phyloP scores from a whole-genome alignment of 2,888 invertebrate species.

The Patella ulyssiponensis region DNA sequence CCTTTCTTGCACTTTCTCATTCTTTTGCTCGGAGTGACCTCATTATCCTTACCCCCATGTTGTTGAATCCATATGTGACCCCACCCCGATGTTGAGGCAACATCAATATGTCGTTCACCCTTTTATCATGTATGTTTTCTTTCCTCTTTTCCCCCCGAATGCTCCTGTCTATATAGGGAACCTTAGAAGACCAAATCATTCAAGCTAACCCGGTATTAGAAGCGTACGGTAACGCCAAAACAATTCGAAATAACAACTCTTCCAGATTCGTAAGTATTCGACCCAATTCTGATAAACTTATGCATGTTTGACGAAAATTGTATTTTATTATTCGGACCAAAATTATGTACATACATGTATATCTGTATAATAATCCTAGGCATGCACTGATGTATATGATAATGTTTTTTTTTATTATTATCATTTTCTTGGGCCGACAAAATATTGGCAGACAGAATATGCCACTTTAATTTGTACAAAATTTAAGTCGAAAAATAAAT shows the following conservation, averaged over 20 bases:
- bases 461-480: too few relatives aligned
- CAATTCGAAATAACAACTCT: conserved; percentile 95
- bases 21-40: too few relatives aligned
- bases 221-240: conserved; percentile 64
- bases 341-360: too few relatives aligned
- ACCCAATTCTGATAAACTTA: neutral
- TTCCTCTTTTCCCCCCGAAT: conserved; percentile 22
- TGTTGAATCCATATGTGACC: neutral
- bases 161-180: conserved; percentile 21
- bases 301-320: too few relatives aligned
- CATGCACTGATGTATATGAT: too few relatives aligned
- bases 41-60: neutral
- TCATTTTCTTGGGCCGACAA: too few relatives aligned
- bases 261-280: conserved; percentile 97
- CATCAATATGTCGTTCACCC: conserved; percentile 16
- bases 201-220: conserved; percentile 85
- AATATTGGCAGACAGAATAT: too few relatives aligned
- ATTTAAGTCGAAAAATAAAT: too few relatives aligned
- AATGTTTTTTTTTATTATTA: too few relatives aligned
- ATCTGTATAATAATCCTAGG: too few relatives aligned
- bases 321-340: too few relatives aligned
- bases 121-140: conserved; percentile 27
- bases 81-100: neutral
- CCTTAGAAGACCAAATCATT: conserved; percentile 97
- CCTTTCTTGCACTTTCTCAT: too few relatives aligned